phyloP scores from a whole-genome alignment of 2,888 invertebrate species.

The Dermolepida albohirtum region DNA sequence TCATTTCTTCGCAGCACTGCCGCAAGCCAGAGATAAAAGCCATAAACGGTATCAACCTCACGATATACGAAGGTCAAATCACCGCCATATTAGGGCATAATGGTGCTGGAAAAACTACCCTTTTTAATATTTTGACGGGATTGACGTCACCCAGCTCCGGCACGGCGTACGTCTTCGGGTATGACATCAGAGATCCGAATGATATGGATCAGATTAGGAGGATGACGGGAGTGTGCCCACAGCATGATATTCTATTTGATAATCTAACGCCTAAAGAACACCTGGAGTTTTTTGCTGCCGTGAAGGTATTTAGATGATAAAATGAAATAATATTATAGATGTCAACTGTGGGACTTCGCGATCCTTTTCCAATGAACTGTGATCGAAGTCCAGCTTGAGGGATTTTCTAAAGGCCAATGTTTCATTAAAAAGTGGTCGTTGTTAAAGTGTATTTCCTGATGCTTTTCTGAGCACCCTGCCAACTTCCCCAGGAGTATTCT shows the following conservation, averaged over 20 bases:
- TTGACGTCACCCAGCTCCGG: conserved; percentile 80
- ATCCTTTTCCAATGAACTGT: too few species aligned
- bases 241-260: conserved; percentile 87
- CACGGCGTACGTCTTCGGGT: conserved; percentile 80
- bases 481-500: too few species aligned
- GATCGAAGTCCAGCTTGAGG: too few species aligned
- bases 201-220: conserved; percentile 82
- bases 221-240: conserved; percentile 90
- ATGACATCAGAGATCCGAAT: conserved; percentile 79
- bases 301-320: conserved; percentile 71
- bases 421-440: too few species aligned
- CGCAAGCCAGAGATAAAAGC: conserved; percentile 78
- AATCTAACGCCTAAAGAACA: conserved; percentile 83
- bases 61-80: conserved; percentile 88
- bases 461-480: too few species aligned
- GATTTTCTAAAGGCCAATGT: too few species aligned
- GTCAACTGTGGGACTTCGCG: too few species aligned
- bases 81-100: conserved; percentile 89
- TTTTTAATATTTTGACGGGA: conserved; percentile 88
- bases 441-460: too few species aligned
- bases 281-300: conserved; percentile 83
- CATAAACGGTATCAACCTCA: conserved; percentile 81
- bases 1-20: conserved; percentile 66
- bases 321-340: too few species aligned
- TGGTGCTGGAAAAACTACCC: conserved; percentile 88